Evolutionary conservation across 1,140 invertebrate species (phyloP), one percentile per base, ranked within the genome.

Genomic region (Drosophila setifemur): DNA sequence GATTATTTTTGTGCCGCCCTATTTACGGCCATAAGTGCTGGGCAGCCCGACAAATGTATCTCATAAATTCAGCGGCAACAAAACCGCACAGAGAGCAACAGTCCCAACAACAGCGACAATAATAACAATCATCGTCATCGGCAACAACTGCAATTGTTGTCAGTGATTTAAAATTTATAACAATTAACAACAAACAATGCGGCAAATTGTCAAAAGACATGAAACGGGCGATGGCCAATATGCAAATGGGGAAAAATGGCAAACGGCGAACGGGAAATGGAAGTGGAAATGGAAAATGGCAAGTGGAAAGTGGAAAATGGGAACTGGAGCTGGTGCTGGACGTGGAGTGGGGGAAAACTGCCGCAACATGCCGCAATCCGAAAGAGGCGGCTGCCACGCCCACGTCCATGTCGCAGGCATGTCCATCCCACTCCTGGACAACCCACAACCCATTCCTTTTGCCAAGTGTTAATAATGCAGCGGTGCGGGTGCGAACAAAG

Each of bases 151-250:
- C 70, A 71, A 66, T 44, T 53, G 67, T 40, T 83, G 77, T 55
- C 57, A 39, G 61, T 83, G 79, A 83, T 83, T 83, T 78, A 78
- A 83, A 74, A 83, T 78, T 77, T 74, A 60, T 78, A 76, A 70
- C 76, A 81, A 76, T 81, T 81, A 82, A 81, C 71, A 40, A 29
- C 37, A 82, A 81, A 82, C 77, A 81, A 81, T 81, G 76, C 76
- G 76, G 75, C 75, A 73, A 78, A 73, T 73, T 73, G 77, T 81
- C 66, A 82, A 76, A 71, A 67, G 71, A 75, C 77, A 79, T 58
- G 76, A 79, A 78, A 73, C 40, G 50, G 75, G 61, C 69, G 63
- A 49, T 64, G 61, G 58, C 61, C 60, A 67, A 67, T 66, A 67
- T 67, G 63, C 63, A 66, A 67, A 67, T 64, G 60, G 55, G 12